A percentile compares a stretch with the other conserved stretches of the same genome.
phyloP scores from a whole-genome alignment of 2,888 invertebrate species.

The Brenthis ino region DNA sequence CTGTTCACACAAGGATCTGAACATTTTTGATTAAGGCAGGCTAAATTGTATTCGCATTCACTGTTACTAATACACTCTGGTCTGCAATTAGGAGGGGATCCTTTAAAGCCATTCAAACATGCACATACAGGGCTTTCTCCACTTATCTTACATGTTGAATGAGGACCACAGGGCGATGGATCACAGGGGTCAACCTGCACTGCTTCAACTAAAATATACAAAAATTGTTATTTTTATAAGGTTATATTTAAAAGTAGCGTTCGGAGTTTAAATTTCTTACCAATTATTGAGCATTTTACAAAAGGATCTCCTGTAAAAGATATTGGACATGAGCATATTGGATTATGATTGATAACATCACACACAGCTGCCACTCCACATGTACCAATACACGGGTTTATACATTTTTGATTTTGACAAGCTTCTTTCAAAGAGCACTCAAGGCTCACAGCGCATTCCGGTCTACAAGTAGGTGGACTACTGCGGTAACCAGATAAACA shows the following conservation, averaged over 20 bases:
- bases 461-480: constrained; percentile 88
- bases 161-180: constrained; percentile 90
- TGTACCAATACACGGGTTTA: constrained; percentile 90
- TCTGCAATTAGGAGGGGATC: constrained; percentile 88
- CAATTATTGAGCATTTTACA: constrained; percentile 82
- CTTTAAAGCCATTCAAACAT: constrained; percentile 85
- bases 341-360: constrained; percentile 88
- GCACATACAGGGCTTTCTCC: constrained; percentile 88
- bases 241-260: background rate
- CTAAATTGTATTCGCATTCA: constrained; percentile 86
- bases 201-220: constrained; percentile 40
- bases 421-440: constrained; percentile 88
- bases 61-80: constrained; percentile 91
- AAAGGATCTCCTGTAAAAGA: constrained; percentile 91
- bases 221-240: background rate
- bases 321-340: constrained; percentile 87
- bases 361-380: constrained; percentile 89
- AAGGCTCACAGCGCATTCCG: constrained; percentile 88
- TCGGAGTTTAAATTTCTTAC: constrained; percentile 48
- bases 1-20: constrained; percentile 87
- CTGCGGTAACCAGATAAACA: constrained; percentile 88
- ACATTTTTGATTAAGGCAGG: constrained; percentile 90
- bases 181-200: constrained; percentile 81
- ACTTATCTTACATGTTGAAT: constrained; percentile 86
- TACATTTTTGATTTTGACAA: constrained; percentile 88